phyloP scores from a whole-genome alignment of 1,140 invertebrate genomes.

The Tetragnatha versicolor region DNA sequence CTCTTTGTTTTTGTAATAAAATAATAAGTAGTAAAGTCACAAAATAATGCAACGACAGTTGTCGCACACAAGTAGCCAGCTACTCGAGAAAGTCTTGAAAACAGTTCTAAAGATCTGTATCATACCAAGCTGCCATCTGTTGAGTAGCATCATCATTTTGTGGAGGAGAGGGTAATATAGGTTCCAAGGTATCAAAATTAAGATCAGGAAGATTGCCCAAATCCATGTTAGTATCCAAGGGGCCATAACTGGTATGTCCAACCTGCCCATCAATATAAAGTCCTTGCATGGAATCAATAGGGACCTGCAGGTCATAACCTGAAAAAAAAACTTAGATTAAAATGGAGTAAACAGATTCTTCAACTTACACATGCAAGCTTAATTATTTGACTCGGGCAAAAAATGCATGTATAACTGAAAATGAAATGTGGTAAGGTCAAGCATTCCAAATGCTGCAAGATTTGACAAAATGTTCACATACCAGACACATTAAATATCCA shows the following conservation, averaged over 20 bases:
- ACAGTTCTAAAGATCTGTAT: conserved; percentile 83
- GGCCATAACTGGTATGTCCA: conserved; percentile 73
- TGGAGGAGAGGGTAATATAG: conserved; percentile 68
- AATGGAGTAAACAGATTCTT: no score
- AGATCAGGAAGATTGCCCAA: conserved; percentile 77
- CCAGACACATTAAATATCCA: no score
- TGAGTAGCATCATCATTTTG: conserved; percentile 86
- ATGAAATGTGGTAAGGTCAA: no score
- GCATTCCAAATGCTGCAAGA: no score
- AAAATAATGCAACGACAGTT: no score
- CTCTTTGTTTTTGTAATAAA: not conserved
- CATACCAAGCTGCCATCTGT: conserved; percentile 92
- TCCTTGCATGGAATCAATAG: conserved; percentile 95
- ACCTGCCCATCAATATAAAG: conserved; percentile 83
- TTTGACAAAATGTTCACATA: no score
- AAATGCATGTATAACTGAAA: no score
- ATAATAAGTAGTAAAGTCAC: not conserved
- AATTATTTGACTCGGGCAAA: no score
- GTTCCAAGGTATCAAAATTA: conserved; percentile 81
- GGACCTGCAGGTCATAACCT: conserved; percentile 91
- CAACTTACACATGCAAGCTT: no score
- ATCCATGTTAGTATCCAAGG: conserved; percentile 83
- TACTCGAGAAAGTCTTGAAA: no score
- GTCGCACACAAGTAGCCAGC: no score
- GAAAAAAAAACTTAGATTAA: no score